These are phyloP conservation scores for Sebastes aleutianus DNA, from an alignment of 2,797 vertebrate genomes.

Conservation along the genomic window DNA sequence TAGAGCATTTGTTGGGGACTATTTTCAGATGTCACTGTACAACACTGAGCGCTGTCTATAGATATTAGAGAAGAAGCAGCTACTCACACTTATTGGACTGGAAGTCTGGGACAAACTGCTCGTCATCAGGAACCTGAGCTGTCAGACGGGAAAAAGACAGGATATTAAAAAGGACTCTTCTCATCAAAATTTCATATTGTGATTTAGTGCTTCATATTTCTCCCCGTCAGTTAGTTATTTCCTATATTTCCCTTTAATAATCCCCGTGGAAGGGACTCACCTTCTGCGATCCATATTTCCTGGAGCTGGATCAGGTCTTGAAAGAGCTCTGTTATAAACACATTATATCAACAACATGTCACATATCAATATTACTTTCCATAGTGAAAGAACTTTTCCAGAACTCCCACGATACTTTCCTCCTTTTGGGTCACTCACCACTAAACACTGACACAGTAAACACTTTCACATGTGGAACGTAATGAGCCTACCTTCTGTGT, in stretches of 20 bases:
- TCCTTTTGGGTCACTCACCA: background rate
- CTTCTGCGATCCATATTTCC: slow-evolving; percentile 97
- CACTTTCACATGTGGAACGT: background rate
- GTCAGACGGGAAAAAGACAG: background rate
- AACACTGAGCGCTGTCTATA: background rate
- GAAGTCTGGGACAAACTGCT: slow-evolving; percentile 98
- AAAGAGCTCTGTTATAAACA: slow-evolving; percentile 87
- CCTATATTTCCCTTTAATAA: background rate
- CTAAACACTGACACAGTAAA: background rate
- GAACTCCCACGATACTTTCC: background rate
- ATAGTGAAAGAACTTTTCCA: background rate
- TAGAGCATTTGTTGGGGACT: no score
- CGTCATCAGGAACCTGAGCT: slow-evolving; percentile 94
- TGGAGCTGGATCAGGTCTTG: slow-evolving; percentile 95
- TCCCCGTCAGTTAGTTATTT: background rate
- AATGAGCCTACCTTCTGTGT: slow-evolving; percentile 88
- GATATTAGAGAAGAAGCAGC: slow-evolving; percentile 13
- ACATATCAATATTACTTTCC: background rate
- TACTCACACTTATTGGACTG: slow-evolving; percentile 94
- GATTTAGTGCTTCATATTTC: background rate
- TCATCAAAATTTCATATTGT: background rate
- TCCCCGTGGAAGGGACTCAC: slow-evolving; percentile 70
- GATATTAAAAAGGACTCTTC: background rate
- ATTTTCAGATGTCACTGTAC: no score
- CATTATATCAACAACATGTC: background rate